phyloP scores from a whole-genome alignment of 2,888 invertebrate genomes.

The Herminia tarsipennalis region DNA sequence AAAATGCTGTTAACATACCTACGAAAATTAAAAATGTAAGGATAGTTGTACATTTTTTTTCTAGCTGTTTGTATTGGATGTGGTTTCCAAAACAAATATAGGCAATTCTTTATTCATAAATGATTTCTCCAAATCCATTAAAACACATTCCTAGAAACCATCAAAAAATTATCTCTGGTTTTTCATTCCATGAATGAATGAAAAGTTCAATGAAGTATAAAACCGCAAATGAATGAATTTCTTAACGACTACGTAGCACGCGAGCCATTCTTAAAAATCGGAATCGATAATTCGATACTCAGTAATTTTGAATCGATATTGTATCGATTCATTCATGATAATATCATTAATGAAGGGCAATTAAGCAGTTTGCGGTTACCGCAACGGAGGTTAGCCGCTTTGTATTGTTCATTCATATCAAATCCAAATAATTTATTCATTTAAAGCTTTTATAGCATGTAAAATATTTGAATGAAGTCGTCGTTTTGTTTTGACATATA shows the following conservation, averaged over 20 bases:
- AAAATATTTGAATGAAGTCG: slow-evolving; percentile 3
- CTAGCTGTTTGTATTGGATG: no score
- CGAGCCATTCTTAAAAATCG: slow-evolving; percentile 42
- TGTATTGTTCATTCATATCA: not conserved
- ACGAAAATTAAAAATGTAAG: no score
- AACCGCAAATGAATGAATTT: slow-evolving; percentile 33
- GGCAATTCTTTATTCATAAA: not conserved
- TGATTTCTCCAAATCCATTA: not conserved
- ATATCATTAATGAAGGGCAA: slow-evolving; percentile 35
- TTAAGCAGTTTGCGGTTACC: slow-evolving; percentile 33
- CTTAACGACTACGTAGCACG: slow-evolving; percentile 47
- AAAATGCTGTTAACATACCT: no score
- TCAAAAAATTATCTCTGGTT: slow-evolving; percentile 11
- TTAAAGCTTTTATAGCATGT: no score
- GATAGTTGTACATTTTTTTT: no score
- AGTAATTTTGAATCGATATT: slow-evolving; percentile 33
- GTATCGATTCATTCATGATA: slow-evolving; percentile 32
- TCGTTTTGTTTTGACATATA: no score
- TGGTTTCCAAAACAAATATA: no score
- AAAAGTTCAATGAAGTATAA: slow-evolving; percentile 12
- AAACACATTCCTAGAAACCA: slow-evolving; percentile 1
- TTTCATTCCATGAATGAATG: slow-evolving; percentile 12
- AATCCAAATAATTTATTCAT: slow-evolving; percentile 15
- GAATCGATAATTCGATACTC: no score
- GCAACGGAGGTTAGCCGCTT: not conserved